These are phyloP conservation scores for Plotosus lineatus DNA, from an alignment of 2,113 vertebrate genomes.

Conservation along the genomic window DNA sequence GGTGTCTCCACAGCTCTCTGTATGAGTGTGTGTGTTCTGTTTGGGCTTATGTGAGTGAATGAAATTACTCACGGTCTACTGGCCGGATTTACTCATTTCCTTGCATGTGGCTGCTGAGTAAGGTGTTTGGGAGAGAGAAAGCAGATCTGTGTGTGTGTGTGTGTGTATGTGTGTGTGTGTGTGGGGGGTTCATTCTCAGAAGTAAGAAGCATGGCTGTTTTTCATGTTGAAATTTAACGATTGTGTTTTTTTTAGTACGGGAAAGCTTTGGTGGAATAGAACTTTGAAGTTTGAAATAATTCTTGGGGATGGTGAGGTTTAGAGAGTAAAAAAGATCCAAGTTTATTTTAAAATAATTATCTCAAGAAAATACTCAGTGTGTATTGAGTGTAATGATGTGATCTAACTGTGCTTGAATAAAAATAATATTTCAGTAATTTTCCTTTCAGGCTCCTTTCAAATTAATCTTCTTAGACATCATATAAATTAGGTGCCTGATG, in stretches of 20 bases:
- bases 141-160: background rate
- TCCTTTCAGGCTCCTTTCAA: too few relatives aligned
- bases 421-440: too few relatives aligned
- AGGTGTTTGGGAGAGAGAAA: slow-evolving; percentile 41
- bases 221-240: slow-evolving; percentile 12
- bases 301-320: too few relatives aligned
- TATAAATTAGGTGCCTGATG: too few relatives aligned
- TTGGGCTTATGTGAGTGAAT: slow-evolving; percentile 46
- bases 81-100: slow-evolving; percentile 52
- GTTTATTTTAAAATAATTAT: too few relatives aligned
- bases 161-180: background rate
- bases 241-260: background rate
- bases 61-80: slow-evolving; percentile 50
- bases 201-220: slow-evolving; percentile 8
- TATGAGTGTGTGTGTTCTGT: slow-evolving; percentile 47
- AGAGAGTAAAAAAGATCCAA: too few relatives aligned
- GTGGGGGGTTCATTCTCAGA: slow-evolving; percentile 12
- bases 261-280: background rate
- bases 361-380: too few relatives aligned
- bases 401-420: too few relatives aligned
- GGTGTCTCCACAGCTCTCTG: slow-evolving; percentile 24
- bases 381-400: too few relatives aligned
- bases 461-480: too few relatives aligned
- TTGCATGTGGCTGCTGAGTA: slow-evolving; percentile 45
- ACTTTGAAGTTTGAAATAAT: too few relatives aligned